Base-by-base conservation (phyloP, 2,797 vertebrate genomes). In the Sphaeramia orbicularis region DNA sequence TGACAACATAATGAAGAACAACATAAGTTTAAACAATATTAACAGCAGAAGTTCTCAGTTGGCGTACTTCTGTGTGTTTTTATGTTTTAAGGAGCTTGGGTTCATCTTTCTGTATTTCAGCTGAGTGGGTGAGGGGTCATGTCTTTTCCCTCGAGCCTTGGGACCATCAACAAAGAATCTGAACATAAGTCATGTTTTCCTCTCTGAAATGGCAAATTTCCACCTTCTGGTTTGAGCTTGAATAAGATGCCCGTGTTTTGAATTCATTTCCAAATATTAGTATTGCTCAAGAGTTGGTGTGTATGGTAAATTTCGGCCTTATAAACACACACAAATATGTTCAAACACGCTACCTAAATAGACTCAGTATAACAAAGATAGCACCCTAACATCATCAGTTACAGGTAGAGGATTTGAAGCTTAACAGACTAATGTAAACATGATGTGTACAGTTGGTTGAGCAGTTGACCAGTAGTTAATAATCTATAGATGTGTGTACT, bases 101-200 rank as follows among this genome's bases (percentile, higher is more conserved):
- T 43, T 2, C 59, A 10, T 54, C 1, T 71, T 16, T 63, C 18
- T 72, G 14, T 60, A 21, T 58, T 38, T 72, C 40, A 54, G 6
- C 30, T 47, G 30, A 74, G 36, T 78, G 55, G 63, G 72, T 79
- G 40, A 87, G 27, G 47, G 71, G 60, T 85, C 69, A 58, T 4
- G 4, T 50, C 6, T 63, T 53, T 35, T 53, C 27, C 18, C 44
- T n/a, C 0, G 6, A 59, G 37, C 64, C 42, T 48, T 51, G 41
- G 16, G 38, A 56, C 47, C 6, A 37, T 57, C 53, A 49, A 69
- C 58, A 67, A 48, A n/a, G 59, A 18, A 19, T 75, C 55, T 27
- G 11, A 55, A 54, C 52, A 44, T 37, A 66, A 19, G 51, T 64
- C 45, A 57, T 65, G 10, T 64, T 68, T 52, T 64, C 30, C 16